Percentiles rank a stretch among this genome's conserved stretches.
Evolutionary conservation across 1,140 invertebrate genomes (phyloP).

Genomic region (Drosophila azteca): DNA sequence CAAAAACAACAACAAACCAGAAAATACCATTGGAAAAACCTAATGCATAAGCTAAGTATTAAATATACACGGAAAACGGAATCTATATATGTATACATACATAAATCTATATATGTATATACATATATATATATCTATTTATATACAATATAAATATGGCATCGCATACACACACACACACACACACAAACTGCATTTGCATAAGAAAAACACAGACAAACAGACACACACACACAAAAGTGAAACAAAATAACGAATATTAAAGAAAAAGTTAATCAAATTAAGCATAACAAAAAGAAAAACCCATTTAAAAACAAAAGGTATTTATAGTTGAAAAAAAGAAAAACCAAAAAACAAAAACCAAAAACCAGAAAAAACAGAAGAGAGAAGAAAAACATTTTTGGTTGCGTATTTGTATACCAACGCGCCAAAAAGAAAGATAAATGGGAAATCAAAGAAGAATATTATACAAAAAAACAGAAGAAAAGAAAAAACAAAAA

Average conservation of each 20-base stretch:
- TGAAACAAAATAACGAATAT: conserved; percentile 78
- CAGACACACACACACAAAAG: conserved; percentile 28
- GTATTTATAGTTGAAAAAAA: conserved; percentile 72
- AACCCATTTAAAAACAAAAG: conserved; percentile 51
- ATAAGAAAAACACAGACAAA: conserved; percentile 47
- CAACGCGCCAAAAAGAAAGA: conserved; percentile 67
- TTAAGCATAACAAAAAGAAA: conserved; percentile 57
- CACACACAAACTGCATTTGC: conserved; percentile 52
- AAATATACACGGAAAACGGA: conserved; percentile 59
- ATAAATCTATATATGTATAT: conserved; percentile 24
- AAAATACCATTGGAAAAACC: conserved; percentile 48
- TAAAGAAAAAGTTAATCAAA: conserved; percentile 77
- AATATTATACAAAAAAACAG: conserved; percentile 74
- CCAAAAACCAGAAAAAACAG: conserved; percentile 30
- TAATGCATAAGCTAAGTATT: conserved; percentile 74
- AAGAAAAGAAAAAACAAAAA: conserved; percentile 45
- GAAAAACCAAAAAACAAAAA: conserved; percentile 30
- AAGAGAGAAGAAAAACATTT: conserved; percentile 33
- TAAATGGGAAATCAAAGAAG: conserved; percentile 37
- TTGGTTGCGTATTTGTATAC: conserved; percentile 76
- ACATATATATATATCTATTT: conserved; percentile 31
- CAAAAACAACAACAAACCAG: conserved; percentile 42
- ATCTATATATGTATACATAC: conserved; percentile 29
- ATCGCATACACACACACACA: conserved; percentile 50
- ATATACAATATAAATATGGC: conserved; percentile 56